Evolutionary conservation across 2,113 vertebrate species (phyloP).

Genomic region (Vulpes ferrilata): DNA sequence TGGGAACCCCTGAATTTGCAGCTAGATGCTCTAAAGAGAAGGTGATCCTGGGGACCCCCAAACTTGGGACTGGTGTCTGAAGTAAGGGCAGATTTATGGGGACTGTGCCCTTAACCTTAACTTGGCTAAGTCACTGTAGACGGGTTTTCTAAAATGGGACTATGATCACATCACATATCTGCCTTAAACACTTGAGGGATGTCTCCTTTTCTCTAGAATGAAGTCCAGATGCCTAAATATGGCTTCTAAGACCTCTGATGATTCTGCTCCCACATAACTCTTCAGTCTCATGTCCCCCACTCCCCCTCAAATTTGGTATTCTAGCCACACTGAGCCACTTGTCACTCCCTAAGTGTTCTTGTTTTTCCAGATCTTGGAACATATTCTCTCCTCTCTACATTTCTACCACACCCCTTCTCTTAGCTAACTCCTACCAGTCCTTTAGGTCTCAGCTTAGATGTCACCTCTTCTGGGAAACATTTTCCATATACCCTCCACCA

Average conservation of each 20-base stretch:
- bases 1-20: not conserved
- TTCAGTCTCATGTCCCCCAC: not conserved
- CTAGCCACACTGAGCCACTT: not conserved
- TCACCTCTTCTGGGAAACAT: not conserved
- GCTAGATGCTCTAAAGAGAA: not conserved
- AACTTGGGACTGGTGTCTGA: not conserved
- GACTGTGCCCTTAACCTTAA: not conserved
- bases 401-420: not conserved
- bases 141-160: conserved; percentile 22
- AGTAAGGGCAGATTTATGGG: not conserved
- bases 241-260: not conserved
- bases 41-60: not conserved
- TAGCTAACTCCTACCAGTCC: not conserved
- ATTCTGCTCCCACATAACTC: not conserved
- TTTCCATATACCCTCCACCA: not conserved
- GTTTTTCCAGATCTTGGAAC: not conserved
- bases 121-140: not conserved
- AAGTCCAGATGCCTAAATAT: not conserved
- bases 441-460: not conserved
- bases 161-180: not conserved
- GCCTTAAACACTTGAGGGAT: not conserved
- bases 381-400: not conserved
- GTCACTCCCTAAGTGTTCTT: not conserved
- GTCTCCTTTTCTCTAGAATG: not conserved
- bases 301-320: not conserved